A percentile compares a stretch with the other conserved stretches of the same genome.
Conservation (phyloP, 2,113 vertebrate genomes). For the Tenrec ecaudatus region DNA sequence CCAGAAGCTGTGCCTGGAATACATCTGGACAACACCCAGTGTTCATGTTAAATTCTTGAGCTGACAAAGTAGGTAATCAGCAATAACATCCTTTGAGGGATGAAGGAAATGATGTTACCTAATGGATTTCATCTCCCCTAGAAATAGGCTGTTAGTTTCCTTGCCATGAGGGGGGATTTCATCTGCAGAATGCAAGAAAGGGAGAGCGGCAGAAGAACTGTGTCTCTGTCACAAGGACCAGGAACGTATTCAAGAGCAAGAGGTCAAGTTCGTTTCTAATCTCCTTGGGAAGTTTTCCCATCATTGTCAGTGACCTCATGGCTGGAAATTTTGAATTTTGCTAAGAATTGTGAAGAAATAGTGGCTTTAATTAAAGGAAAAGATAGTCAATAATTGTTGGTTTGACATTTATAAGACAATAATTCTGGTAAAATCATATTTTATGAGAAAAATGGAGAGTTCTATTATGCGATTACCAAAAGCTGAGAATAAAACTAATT, state of each 20-base stretch:
- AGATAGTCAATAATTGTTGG: slow-evolving; percentile 79
- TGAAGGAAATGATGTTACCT: neutral
- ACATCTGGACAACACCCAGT: slow-evolving; percentile 2
- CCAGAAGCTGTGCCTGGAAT: neutral
- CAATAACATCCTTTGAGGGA: neutral
- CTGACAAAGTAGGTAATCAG: neutral
- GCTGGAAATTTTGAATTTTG: slow-evolving; percentile 73
- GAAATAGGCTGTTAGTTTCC: neutral
- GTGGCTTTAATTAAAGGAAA: slow-evolving; percentile 80
- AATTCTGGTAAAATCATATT: slow-evolving; percentile 79
- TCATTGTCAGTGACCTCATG: slow-evolving; percentile 71
- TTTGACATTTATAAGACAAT: slow-evolving; percentile 79
- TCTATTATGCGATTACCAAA: slow-evolving; percentile 78
- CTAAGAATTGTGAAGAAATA: slow-evolving; percentile 68
- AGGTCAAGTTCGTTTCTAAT: slow-evolving; percentile 69
- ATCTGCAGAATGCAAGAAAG: slow-evolving; percentile 45
- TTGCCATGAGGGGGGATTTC: slow-evolving; percentile 50
- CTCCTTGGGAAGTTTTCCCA: slow-evolving; percentile 58
- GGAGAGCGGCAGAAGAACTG: neutral
- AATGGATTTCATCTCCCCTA: neutral
- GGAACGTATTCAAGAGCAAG: neutral
- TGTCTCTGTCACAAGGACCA: slow-evolving; percentile 24
- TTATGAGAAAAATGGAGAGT: slow-evolving; percentile 78
- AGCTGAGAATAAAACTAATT: slow-evolving; percentile 80
- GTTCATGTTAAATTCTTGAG: slow-evolving; percentile 16